Evolutionary conservation across 2,113 vertebrate genomes (phyloP), one percentile per base, ranked within the genome.

Genomic region (Scalopus aquaticus): DNA sequence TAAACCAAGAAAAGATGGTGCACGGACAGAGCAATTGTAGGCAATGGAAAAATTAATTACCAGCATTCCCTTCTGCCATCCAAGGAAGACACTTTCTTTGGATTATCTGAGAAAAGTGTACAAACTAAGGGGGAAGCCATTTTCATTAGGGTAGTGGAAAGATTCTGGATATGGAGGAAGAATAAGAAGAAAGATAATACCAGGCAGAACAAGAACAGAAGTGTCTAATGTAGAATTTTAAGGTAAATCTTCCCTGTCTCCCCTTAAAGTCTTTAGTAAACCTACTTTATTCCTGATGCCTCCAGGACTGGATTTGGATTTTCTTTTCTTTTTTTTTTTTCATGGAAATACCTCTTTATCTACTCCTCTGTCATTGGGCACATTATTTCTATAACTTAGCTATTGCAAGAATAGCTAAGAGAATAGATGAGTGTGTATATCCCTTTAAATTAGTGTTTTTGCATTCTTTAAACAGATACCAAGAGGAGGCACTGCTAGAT

Each of bases 41-140:
- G 26, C 69, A 82, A 95, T 67, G 56, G 54, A 37, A 58, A 91
- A 88, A 64, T 69, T 72, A 90, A 91, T 73, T 74, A 58, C 76
- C 39, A 60, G n/a, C 39, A 37, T 72, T 90, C 8, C 65, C 22
- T 78, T 90, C 35, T 78, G 42, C 32, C 20, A 39, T 70, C 35
- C 39, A 69, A 80, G 26, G 35, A 87, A 39, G 37, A 11, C 49
- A 11, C 6, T 65, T 62, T 65, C 67, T 80, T 88, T 42, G 42
- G 22, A 42, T 91, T 93, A 80, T 65, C 65, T 77, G 30, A 86
- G 58, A 70, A 54, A n/a, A 42, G 10, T 84, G 0, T 73, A 49
- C 4, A 67, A 81, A 28, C 49, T 81, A 2, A 60, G 24, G 20
- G 3, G 13, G 22, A 10, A 17, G 70, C 10, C 8, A 9, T 4